phyloP scores from a whole-genome alignment of 2,113 vertebrate genomes.

The Otolemur garnettii region DNA sequence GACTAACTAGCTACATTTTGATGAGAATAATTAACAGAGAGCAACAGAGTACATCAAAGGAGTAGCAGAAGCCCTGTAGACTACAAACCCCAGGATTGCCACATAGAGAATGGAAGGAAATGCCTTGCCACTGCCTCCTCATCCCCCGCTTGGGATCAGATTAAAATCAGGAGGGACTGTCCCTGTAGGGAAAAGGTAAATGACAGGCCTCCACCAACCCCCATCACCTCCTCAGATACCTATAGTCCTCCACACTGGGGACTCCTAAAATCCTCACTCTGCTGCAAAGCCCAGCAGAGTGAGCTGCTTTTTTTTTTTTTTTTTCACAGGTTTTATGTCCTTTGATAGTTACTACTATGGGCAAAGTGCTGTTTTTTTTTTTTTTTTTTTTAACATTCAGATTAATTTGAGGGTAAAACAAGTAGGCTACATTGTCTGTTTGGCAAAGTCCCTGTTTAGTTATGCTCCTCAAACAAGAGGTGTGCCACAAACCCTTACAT shows the following conservation, averaged over 20 bases:
- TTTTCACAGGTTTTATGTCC: no score
- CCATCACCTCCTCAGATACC: background rate
- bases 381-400: no score
- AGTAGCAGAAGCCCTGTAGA: background rate
- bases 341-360: no score
- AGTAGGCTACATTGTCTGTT: no score
- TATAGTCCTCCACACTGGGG: background rate
- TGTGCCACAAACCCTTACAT: no score
- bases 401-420: no score
- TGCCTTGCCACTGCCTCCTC: background rate
- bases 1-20: background rate
- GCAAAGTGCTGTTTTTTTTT: no score
- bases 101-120: background rate
- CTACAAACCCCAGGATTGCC: background rate
- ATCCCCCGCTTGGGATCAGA: background rate
- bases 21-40: background rate
- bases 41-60: background rate
- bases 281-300: background rate
- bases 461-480: no score
- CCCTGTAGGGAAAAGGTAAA: background rate
- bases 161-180: background rate
- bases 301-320: background rate
- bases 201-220: background rate
- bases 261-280: background rate
- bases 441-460: no score